Base-by-base conservation (phyloP, 2,888 invertebrate species). In the Meiosimyza decipiens region DNA sequence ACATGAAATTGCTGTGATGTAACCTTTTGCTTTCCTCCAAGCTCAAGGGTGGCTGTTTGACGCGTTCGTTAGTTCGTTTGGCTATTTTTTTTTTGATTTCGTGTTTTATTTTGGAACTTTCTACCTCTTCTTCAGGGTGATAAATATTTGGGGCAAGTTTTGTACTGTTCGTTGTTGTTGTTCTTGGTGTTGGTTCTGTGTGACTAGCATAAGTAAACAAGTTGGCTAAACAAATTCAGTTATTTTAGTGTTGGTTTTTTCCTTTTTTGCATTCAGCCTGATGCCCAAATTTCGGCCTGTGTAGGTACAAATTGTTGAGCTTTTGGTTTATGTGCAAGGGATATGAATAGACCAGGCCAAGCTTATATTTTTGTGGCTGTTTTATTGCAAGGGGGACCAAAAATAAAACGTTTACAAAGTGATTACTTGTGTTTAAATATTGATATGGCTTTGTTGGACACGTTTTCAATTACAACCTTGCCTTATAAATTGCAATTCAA, bases 351-450 rank as follows among this genome's bases (percentile, higher is more conserved):
- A 18, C 15, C 33, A 16, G 49, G 55, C 15, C 33, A 16, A 57
- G 28, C 57, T 28, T 28, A 6, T 13, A 28, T 75, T 73, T 47
- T 62, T 59, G 9, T 60, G 11, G 22, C n/a, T 11, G 57, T 16
- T 57, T 57, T n/a, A 28, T 57, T 71, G 71, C 74, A 74, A 54
- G 71, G 55, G 59, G 72, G 71, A 47, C 67, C 60, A 52, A n/a
- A 40, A 40, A 18, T 12, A 68, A 75, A 77, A 69, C 82, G 82
- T 81, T 83, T 83, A 83, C 82, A 82, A 83, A 83, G 82, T 83
- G 84, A 83, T 83, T 83, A 83, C 82, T 81, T 77, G 78, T 82
- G 78, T 80, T 83, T 83, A 83, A 83, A 83, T 83, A 83, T 83
- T 83, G 84, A 83, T 83, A 82, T 75, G 75, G 77, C 78, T 78